A percentile compares a stretch with the other conserved stretches of the same genome.
Evolutionary conservation across 2,113 vertebrate species (phyloP).

Genomic region (Sinocyclocheilus anshuiensis): DNA sequence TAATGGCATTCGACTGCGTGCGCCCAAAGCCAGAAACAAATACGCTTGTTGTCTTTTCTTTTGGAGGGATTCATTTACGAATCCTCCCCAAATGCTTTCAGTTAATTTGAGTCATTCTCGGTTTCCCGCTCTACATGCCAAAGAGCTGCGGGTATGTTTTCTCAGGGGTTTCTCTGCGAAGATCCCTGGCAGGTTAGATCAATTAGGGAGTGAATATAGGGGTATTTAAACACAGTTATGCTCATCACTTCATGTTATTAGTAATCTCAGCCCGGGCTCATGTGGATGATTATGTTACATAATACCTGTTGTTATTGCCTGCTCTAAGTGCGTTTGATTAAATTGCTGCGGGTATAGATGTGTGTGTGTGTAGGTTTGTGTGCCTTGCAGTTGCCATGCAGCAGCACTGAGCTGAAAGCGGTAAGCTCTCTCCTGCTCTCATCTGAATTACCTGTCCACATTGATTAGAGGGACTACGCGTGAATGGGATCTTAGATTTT

Average conservation of each 20-base stretch:
- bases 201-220: constrained; percentile 47
- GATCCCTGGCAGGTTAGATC: constrained; percentile 22
- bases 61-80: constrained; percentile 27
- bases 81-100: constrained; percentile 17
- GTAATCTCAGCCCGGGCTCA: constrained; percentile 38
- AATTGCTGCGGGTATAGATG: constrained; percentile 42
- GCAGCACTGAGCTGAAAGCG: constrained; percentile 51
- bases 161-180: constrained; percentile 8
- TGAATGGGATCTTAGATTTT: constrained; percentile 78
- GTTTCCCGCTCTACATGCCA: constrained; percentile 1
- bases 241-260: constrained; percentile 58
- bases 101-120: constrained; percentile 24
- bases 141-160: constrained; percentile 31
- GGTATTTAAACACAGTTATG: constrained; percentile 47
- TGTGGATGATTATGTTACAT: constrained; percentile 57
- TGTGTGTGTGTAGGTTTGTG: constrained; percentile 34
- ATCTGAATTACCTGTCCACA: constrained; percentile 79
- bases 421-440: constrained; percentile 67
- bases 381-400: constrained; percentile 41
- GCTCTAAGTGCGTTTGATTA: constrained; percentile 67
- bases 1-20: constrained; percentile 21
- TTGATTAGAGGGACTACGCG: constrained; percentile 73
- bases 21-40: constrained; percentile 31
- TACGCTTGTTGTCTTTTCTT: constrained; percentile 18
- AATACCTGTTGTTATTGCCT: constrained; percentile 62